Base-by-base conservation (phyloP, 2,888 invertebrate genomes). In the Plebejus anna region DNA sequence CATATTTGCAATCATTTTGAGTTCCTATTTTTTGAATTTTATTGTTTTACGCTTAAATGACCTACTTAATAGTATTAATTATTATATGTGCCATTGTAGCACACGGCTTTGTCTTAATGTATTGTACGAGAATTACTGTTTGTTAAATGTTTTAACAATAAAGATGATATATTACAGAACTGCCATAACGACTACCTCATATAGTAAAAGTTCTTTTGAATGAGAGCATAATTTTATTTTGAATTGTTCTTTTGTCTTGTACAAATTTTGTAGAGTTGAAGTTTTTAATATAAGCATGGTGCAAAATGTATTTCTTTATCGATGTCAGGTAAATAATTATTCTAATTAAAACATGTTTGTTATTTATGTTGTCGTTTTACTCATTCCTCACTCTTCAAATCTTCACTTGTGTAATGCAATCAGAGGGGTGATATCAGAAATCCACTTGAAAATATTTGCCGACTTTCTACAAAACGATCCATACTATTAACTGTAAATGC, bases 331-430 rank as follows among this genome's bases (percentile, higher is more conserved):
- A 92, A 89, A 90, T 89, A 87, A 89, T 84, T 90, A 93, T 90
- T 88, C 73, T 88, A 87, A 92, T 92, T 91, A 92, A 91, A 87
- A 90, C 86, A 94, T 94, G 92, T 92, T 94, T 94, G 94, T 94
- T 94, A 94, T 92, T 90, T 88, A 90, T 81, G 78, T 78, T 77
- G 77, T 78, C 78, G 55, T 82, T 78, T 82, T 75, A 82, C 81
- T 82, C 16, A 6, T 11, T 11, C 66, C 47, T 47, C 28, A 22
- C 28, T 61, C 11, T 7, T 36, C 66, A 66, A 22, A 16, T 61
- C 11, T 7, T 36, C 66, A 66, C 13, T 66, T 66, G 3, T 47
- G 7, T 9, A 9, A 42, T 42, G 2, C 42, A 47, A 47, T 47
- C 11, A 47, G 47, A 42, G 2, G 9, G 47, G 47, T 11, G 47